Percentiles rank a stretch among this genome's conserved stretches.
Evolutionary conservation across 2,888 invertebrate genomes (phyloP).

Genomic region (Teleogryllus oceanicus): DNA sequence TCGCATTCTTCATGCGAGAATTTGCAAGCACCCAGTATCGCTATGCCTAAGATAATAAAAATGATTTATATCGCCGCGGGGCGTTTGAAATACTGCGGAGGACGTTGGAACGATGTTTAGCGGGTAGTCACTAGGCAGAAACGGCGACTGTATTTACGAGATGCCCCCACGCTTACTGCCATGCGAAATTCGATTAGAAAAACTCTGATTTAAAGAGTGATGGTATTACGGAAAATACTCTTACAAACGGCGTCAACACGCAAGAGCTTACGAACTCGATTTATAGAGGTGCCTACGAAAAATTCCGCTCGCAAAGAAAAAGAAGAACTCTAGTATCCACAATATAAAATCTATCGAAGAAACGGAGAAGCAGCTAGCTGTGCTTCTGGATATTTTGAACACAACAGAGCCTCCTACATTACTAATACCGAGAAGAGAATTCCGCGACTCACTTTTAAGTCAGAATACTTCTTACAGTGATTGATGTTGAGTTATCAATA

Average conservation of each 20-base stretch:
- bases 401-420: background rate
- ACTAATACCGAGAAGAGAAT: background rate
- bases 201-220: background rate
- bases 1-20: background rate
- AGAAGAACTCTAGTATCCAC: background rate
- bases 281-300: background rate
- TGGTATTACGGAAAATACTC: background rate
- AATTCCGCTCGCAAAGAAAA: background rate
- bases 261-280: background rate
- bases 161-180: background rate
- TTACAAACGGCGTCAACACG: background rate
- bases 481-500: background rate
- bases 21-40: constrained; percentile 1
- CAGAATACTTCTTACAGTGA: constrained; percentile 2
- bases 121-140: background rate
- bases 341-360: background rate
- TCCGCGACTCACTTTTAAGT: background rate
- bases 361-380: background rate
- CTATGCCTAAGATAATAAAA: constrained; percentile 18
- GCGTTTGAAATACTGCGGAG: background rate
- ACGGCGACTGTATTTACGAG: background rate
- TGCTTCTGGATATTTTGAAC: background rate
- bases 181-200: background rate
- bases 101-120: constrained; percentile 4
- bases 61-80: background rate